Percentiles rank a stretch among this genome's conserved stretches.
These are phyloP conservation scores for Dromius quadrimaculatus DNA, from an alignment of 2,888 invertebrate species.

Conservation along the genomic window DNA sequence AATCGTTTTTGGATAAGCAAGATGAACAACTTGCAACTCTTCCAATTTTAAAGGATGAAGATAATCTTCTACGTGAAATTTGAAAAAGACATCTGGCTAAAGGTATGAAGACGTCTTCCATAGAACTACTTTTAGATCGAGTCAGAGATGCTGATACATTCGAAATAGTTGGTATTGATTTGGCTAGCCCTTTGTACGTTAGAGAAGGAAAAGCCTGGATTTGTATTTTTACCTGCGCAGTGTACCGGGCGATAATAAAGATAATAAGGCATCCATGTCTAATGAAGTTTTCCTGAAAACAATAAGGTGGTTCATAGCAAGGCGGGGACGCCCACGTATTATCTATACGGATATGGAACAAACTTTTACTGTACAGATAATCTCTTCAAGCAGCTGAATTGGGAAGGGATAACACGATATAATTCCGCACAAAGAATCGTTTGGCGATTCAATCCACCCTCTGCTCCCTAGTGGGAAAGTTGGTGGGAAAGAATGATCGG, in stretches of 20 bases:
- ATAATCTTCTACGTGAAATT: neutral
- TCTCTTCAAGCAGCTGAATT: no score
- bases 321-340: no score
- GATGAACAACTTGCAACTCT: slow-evolving; percentile 47
- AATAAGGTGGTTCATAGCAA: no score
- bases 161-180: slow-evolving; percentile 60
- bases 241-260: slow-evolving; percentile 59
- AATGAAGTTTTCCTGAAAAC: no score
- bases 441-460: no score
- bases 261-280: no score
- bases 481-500: no score
- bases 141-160: slow-evolving; percentile 58
- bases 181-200: slow-evolving; percentile 60
- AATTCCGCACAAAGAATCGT: no score
- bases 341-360: no score
- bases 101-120: slow-evolving; percentile 55
- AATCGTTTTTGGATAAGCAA: slow-evolving; percentile 39
- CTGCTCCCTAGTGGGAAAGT: no score
- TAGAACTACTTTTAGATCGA: slow-evolving; percentile 57
- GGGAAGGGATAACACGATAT: no score
- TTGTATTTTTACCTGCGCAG: slow-evolving; percentile 61
- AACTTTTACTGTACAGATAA: no score
- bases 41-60: slow-evolving; percentile 53
- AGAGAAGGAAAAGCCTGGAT: slow-evolving; percentile 59
- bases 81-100: neutral